These are phyloP conservation scores for Megalops cyprinoides DNA, from an alignment of 2,797 vertebrate genomes.

Conservation along the genomic window DNA sequence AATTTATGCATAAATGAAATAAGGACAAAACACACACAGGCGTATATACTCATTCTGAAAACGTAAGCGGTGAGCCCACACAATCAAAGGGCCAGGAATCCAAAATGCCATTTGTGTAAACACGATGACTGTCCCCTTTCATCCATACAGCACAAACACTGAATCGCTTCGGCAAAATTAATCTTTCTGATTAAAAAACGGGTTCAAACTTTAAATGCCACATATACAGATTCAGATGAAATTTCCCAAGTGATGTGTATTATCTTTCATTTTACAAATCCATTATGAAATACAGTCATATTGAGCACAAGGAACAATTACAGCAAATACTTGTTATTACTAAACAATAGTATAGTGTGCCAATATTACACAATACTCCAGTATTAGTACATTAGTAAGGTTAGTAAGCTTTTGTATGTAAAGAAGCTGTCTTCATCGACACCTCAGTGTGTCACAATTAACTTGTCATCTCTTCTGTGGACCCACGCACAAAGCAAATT, in stretches of 20 bases:
- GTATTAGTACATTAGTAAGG: constrained; percentile 62
- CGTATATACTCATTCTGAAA: constrained; percentile 69
- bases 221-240: constrained; percentile 83
- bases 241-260: constrained; percentile 66
- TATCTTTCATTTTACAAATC: constrained; percentile 65
- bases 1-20: constrained; percentile 79
- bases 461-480: constrained; percentile 47
- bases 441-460: constrained; percentile 69
- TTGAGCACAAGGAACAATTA: constrained; percentile 74
- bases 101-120: constrained; percentile 75
- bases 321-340: constrained; percentile 82
- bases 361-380: constrained; percentile 75
- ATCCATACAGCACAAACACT: constrained; percentile 76
- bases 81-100: constrained; percentile 68
- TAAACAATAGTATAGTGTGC: constrained; percentile 82
- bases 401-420: constrained; percentile 68
- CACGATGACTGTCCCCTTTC: constrained; percentile 81
- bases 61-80: constrained; percentile 63
- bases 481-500: too few relatives aligned
- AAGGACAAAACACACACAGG: constrained; percentile 74
- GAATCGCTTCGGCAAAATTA: constrained; percentile 82
- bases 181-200: constrained; percentile 80
- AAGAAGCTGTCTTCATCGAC: constrained; percentile 58
- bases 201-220: constrained; percentile 86
- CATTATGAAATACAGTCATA: constrained; percentile 68